Percentiles rank a stretch among this genome's conserved stretches.
Conservation (phyloP, 2,797 vertebrate genomes). For the Crenichthys baileyi region DNA sequence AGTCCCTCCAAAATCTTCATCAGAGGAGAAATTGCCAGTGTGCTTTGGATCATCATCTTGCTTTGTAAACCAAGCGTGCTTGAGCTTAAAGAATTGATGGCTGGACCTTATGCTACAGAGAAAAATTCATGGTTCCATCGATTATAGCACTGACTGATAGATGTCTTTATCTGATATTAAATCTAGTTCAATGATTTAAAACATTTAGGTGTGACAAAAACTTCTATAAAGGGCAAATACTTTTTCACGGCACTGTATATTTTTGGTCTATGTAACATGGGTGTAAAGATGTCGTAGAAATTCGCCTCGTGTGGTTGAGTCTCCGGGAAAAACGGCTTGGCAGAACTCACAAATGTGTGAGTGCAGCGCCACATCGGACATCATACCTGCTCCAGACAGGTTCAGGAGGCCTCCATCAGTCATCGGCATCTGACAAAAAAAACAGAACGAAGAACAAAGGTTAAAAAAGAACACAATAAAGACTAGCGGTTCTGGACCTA, state of each 20-base stretch:
- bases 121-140: no score
- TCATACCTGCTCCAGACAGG: slow-evolving; percentile 29
- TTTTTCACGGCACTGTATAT: not conserved
- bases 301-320: slow-evolving; percentile 74
- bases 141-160: no score
- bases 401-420: slow-evolving; percentile 43
- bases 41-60: no score
- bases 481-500: not conserved
- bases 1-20: no score
- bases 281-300: slow-evolving; percentile 79
- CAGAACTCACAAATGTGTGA: slow-evolving; percentile 85
- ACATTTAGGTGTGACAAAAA: not conserved
- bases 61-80: no score
- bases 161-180: not conserved
- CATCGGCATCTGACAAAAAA: slow-evolving; percentile 71
- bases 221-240: not conserved
- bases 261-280: slow-evolving; percentile 69
- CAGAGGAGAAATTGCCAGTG: no score
- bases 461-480: not conserved
- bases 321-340: slow-evolving; percentile 79
- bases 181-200: not conserved
- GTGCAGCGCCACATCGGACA: slow-evolving; percentile 75
- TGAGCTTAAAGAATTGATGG: no score
- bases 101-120: no score
- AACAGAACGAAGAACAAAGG: not conserved